A percentile compares a stretch with the other conserved stretches of the same genome.
Conservation (phyloP, 1,140 invertebrate genomes). For the Lepidurus couesii region DNA sequence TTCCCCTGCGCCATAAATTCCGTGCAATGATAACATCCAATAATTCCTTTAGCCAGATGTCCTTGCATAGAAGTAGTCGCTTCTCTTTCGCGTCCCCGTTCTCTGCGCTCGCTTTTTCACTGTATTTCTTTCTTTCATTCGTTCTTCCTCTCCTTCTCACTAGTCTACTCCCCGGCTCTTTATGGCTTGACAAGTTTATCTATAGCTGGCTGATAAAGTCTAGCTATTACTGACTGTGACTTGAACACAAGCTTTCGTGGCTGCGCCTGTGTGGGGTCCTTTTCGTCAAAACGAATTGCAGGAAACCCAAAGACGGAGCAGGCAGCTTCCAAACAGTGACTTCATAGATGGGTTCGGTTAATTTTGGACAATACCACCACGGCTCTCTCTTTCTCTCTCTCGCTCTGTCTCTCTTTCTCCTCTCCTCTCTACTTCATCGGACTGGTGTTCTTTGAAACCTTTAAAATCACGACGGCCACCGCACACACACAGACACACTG, state of each 20-base stretch:
- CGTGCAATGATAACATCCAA: background rate
- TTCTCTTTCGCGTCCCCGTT: background rate
- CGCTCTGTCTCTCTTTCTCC: background rate
- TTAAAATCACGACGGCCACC: background rate
- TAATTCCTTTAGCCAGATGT: background rate
- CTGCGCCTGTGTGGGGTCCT: conserved; percentile 6
- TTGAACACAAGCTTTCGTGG: conserved; percentile 1
- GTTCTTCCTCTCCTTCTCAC: background rate
- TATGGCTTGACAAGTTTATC: conserved; percentile 22
- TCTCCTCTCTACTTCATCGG: background rate
- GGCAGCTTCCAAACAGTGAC: background rate
- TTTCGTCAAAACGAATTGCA: conserved; percentile 17
- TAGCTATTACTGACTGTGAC: conserved; percentile 18
- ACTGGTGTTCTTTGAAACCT: background rate
- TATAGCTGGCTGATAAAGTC: conserved; percentile 19
- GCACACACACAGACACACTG: background rate
- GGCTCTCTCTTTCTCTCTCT: background rate
- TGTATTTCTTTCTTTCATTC: background rate
- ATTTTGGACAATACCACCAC: conserved; percentile 15
- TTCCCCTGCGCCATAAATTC: background rate
- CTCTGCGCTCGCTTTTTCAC: background rate
- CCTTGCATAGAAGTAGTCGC: background rate
- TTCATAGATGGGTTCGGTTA: conserved; percentile 15
- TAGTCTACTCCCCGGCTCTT: background rate
- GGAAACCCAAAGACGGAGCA: background rate